Evolutionary conservation across 2,888 invertebrate genomes (phyloP).

Genomic region (Leptopilina myrica): DNA sequence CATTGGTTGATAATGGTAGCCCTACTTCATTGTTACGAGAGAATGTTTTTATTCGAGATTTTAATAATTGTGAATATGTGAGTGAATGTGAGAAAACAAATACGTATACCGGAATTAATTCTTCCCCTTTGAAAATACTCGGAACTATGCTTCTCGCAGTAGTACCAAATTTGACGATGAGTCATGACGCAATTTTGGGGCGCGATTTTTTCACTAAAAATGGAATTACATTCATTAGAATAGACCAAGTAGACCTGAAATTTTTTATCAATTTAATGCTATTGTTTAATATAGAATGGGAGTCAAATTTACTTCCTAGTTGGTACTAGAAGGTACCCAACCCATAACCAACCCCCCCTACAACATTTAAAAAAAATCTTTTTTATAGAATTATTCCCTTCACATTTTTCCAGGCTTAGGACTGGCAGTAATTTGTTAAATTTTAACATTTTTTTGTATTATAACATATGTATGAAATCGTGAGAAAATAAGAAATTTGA

Average conservation of each 20-base stretch:
- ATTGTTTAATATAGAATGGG: too few species aligned
- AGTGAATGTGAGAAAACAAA: not conserved
- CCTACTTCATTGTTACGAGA: not conserved
- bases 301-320: too few species aligned
- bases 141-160: not conserved
- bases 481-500: too few species aligned
- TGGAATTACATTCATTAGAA: not conserved
- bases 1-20: not conserved
- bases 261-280: too few species aligned
- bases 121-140: not conserved
- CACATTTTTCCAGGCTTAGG: too few species aligned
- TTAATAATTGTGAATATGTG: not conserved
- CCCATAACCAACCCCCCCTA: too few species aligned
- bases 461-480: too few species aligned
- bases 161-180: constrained; percentile 20
- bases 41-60: constrained; percentile 1
- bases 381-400: too few species aligned
- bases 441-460: too few species aligned
- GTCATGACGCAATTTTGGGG: not conserved
- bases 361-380: too few species aligned
- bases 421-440: too few species aligned
- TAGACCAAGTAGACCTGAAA: not conserved
- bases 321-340: too few species aligned
- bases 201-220: constrained; percentile 12
- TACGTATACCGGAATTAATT: not conserved